Base-by-base conservation (phyloP, 1,140 invertebrate genomes). In the Odontomachus brunneus region DNA sequence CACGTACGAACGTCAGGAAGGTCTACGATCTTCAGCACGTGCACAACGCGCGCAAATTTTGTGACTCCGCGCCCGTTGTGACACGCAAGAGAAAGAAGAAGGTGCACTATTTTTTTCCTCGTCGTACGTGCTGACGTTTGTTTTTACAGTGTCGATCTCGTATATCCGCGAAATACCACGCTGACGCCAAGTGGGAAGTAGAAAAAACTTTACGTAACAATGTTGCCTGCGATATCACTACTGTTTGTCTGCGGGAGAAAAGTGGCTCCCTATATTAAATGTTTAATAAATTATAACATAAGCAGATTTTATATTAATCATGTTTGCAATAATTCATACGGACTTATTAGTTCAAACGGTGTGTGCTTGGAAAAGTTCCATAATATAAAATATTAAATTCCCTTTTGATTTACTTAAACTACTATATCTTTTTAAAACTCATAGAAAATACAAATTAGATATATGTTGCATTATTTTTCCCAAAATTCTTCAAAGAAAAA, bases 1-100 rank as follows among this genome's bases (percentile, higher is more conserved):
- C 84, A 38, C 72, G 24, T 38, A 71, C 44, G 78, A 82, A 71
- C 59, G 82, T 60, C 49, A 63, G 44, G 78, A 88, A 82, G 87
- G 87, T 89, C 88, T 88, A 88, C 88, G 87, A 86, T 86, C 84
- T 84, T 63, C 15, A 76, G 74, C 88, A 89, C 88, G 88, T 89
- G 88, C 75, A n/a, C n/a, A 67, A 51, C 76, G 51, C 53, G 69
- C 51, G 26, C 29, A 75, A 49, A 67, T 38, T 3, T 7, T 26
- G 57, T 44, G 38, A 44, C 38, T 12, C 26, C 17, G 71, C 33
- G 24, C 19, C 19, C 38, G n/a, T 44, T 44, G 19, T 60, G 14
- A 11, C 17, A 44, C 33, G 48, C 38, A 49, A 24, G 60, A 14
- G 60, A 24, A 0, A 55, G 9, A 24, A 14, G 19, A 1, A 26